phyloP scores from a whole-genome alignment of 2,888 invertebrate genomes.

The Drosophila mimica region DNA sequence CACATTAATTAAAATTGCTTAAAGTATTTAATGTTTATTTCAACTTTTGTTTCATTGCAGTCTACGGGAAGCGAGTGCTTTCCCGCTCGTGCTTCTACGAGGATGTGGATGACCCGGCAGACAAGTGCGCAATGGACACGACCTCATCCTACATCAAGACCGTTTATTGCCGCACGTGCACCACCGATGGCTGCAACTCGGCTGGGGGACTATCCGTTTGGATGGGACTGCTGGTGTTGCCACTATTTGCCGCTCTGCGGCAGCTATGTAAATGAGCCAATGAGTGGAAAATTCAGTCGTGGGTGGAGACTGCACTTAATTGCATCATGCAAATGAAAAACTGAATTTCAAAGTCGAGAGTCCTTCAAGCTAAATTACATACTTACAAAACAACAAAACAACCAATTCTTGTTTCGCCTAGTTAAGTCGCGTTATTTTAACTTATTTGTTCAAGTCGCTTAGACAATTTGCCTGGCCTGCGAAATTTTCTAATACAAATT shows the following conservation, averaged over 20 bases:
- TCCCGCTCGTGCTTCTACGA: slow-evolving; percentile 85
- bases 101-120: slow-evolving; percentile 83
- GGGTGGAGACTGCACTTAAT: slow-evolving; percentile 58
- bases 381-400: slow-evolving; percentile 11
- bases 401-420: slow-evolving; percentile 12
- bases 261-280: slow-evolving; percentile 70
- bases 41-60: slow-evolving; percentile 70
- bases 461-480: slow-evolving; percentile 44
- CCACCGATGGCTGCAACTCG: slow-evolving; percentile 84
- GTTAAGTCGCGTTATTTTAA: slow-evolving; percentile 33
- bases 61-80: slow-evolving; percentile 84
- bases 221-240: slow-evolving; percentile 71
- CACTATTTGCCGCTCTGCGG: slow-evolving; percentile 57
- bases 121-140: slow-evolving; percentile 83
- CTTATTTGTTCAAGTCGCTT: slow-evolving; percentile 28
- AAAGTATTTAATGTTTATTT: slow-evolving; percentile 37
- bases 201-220: slow-evolving; percentile 69
- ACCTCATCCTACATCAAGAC: slow-evolving; percentile 84
- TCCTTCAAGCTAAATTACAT: slow-evolving; percentile 35
- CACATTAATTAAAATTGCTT: slow-evolving; percentile 59
- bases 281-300: slow-evolving; percentile 8
- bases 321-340: slow-evolving; percentile 44
- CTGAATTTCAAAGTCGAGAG: slow-evolving; percentile 39
- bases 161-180: slow-evolving; percentile 84
- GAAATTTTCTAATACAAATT: slow-evolving; percentile 12